These are phyloP conservation scores for Notarius quadriscutis DNA, from an alignment of 2,113 vertebrate genomes.

Conservation along the genomic window DNA sequence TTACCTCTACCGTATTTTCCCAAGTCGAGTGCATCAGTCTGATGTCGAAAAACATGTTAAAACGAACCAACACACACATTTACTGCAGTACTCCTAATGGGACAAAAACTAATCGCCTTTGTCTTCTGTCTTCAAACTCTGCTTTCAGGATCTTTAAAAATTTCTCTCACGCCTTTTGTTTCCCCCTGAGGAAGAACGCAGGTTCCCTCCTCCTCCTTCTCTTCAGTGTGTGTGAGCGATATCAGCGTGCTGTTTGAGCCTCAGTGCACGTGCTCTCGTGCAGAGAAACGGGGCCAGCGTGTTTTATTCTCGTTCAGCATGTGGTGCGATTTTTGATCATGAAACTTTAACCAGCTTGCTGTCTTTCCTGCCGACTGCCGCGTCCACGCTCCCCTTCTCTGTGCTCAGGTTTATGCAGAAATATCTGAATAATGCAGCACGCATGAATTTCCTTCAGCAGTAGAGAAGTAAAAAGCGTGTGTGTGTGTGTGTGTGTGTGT, in stretches of 20 bases:
- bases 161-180: neutral
- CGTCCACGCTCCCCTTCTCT: slow-evolving; percentile 4
- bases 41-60: neutral
- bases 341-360: slow-evolving; percentile 21
- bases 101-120: neutral
- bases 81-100: neutral
- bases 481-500: neutral
- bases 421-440: slow-evolving; percentile 14
- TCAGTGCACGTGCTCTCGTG: neutral
- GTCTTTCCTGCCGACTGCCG: neutral
- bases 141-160: neutral
- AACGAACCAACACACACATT: neutral
- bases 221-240: neutral
- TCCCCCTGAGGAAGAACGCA: neutral
- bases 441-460: neutral
- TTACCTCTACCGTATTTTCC: neutral
- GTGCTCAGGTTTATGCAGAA: neutral
- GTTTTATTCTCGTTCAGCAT: slow-evolving; percentile 8
- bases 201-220: neutral
- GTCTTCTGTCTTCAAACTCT: neutral
- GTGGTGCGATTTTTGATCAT: slow-evolving; percentile 18
- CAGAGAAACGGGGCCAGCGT: neutral
- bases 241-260: neutral
- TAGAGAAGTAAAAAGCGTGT: neutral
- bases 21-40: neutral